Base-by-base conservation (phyloP, 1,140 invertebrate genomes). In the Ctenoplectra terminalis region DNA sequence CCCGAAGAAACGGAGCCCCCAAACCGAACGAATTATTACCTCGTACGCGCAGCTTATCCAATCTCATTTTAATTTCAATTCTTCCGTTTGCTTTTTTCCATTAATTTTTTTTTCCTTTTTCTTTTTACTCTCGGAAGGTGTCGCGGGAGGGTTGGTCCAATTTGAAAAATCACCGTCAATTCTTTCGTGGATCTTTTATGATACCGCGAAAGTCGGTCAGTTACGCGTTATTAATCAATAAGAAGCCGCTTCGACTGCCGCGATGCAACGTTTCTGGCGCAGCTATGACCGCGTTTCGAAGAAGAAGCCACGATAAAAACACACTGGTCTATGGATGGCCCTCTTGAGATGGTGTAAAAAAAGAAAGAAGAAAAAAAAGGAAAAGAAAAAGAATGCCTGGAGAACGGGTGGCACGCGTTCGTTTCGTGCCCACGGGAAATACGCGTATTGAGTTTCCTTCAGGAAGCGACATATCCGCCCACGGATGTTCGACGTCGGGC, bases 381-480 rank as follows among this genome's bases (percentile, higher is more conserved):
- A 9, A 40, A 40, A 40, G 9, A 9, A 40, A 40, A 40, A 9
- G 9, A 40, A 40, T 5, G 9, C 40, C 4, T 40, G 60, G 54
- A 85, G 56, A 77, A 74, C 29, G 74, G 56, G 60, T 78, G 40
- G 40, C 77, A 40, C 69, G 75, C 83, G 58, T 78, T 85, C 34
- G 48, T 82, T 54, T n/a, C 7, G 46, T 52, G 13, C 70, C 80
- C 85, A 78, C 70, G 67, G 85, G 84, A 86, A 86, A 86, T 82
- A 74, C 61, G 81, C 58, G 79, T 78, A 50, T 86, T 71, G 79
- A 78, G 75, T 86, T 86, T 85, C 85, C 67, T 86, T n/a, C 48
- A 54, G 74, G 67, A 82, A 73, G 69, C 56, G 79, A 86, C 52
- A 78, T 69, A 78, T 86, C 74, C n/a, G 43, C n/a, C 46, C 46